Evolutionary conservation across 2,888 invertebrate species (phyloP).

Genomic region (Adelphocoris suturalis): DNA sequence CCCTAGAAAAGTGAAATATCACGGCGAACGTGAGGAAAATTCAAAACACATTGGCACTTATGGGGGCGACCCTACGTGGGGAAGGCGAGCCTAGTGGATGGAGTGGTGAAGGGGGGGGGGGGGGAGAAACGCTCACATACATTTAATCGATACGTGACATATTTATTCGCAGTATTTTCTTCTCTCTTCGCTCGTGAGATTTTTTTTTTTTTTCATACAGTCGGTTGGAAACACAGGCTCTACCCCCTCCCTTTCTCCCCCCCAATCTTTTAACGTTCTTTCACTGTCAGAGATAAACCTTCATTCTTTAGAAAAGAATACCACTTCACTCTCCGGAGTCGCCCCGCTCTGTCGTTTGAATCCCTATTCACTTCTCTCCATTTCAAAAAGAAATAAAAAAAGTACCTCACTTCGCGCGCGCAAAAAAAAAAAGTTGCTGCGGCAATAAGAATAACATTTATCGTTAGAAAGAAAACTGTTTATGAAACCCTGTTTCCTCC

Average conservation of each 20-base stretch:
- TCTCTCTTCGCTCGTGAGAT: not conserved
- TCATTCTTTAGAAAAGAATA: constrained; percentile 47
- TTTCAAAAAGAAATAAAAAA: not conserved
- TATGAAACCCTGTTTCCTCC: not conserved
- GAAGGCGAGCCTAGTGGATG: not conserved
- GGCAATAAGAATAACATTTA: constrained; percentile 51
- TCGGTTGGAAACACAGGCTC: constrained; percentile 34
- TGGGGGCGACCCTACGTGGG: not conserved
- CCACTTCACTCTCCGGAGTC: not conserved
- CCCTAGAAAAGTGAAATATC: constrained; percentile 64
- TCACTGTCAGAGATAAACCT: constrained; percentile 66
- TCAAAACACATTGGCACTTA: constrained; percentile 62
- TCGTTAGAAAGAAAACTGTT: constrained; percentile 4
- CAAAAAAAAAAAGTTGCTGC: constrained; percentile 26
- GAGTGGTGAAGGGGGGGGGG: not conserved
- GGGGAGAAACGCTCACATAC: constrained; percentile 35
- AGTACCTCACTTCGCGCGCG: not conserved
- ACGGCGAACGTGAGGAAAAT: constrained; percentile 63
- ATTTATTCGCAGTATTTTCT: constrained; percentile 59
- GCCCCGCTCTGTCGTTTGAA: constrained; percentile 16
- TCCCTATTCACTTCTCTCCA: constrained; percentile 18
- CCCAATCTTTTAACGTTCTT: constrained; percentile 62
- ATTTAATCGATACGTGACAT: constrained; percentile 69
- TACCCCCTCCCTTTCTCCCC: not conserved
- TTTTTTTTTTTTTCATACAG: constrained; percentile 25